Base-by-base conservation (phyloP, 2,113 vertebrate species). In the Zosterops lateralis region DNA sequence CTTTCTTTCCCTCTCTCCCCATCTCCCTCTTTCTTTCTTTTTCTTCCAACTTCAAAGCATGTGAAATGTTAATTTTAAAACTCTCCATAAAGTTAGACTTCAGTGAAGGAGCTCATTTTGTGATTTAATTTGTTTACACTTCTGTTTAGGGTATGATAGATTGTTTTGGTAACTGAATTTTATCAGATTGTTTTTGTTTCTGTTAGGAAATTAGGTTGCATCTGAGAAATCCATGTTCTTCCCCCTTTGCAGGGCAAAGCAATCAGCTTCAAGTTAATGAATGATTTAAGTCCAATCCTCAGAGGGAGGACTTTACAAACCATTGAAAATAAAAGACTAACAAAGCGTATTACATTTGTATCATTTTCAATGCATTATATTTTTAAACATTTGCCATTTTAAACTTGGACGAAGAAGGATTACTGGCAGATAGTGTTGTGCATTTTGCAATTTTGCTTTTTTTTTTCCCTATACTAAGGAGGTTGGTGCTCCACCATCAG, bases 101-200 rank as follows among this genome's bases (percentile, higher is more conserved):
- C 44, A 65, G 77, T 73, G 76, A 84, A 54, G 18, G 47, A 89
- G 47, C 64, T 79, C 12, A 9, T 90, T 94, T 70, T 79, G 60
- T 64, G 40, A 79, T 84, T 83, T 60, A 79, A 62, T 85, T 85
- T 79, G 81, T 93, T 92, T 65, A 77, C 24, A 9, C 61, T 94
- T 82, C 60, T 89, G 85, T 85, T 57, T 56, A 74, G 28, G 25
- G 40, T 82, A n/a, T 36, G 34, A 83, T 78, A 71, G 51, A 47
- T 94, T 57, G 72, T 61, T 93, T 92, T 88, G 81, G 71, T 86
- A 77, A 89, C 78, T 6, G 90, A 68, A 90, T 95, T 94, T 95
- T 77, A 84, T 95, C 57, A 48, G 74, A 91, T 91, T 65, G 58
- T 18, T 91, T 89, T 84, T 82, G 38, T 96, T 83, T 86, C 87